These are phyloP conservation scores for Papilio machaon DNA, from an alignment of 1,140 invertebrate genomes.

Conservation along the genomic window DNA sequence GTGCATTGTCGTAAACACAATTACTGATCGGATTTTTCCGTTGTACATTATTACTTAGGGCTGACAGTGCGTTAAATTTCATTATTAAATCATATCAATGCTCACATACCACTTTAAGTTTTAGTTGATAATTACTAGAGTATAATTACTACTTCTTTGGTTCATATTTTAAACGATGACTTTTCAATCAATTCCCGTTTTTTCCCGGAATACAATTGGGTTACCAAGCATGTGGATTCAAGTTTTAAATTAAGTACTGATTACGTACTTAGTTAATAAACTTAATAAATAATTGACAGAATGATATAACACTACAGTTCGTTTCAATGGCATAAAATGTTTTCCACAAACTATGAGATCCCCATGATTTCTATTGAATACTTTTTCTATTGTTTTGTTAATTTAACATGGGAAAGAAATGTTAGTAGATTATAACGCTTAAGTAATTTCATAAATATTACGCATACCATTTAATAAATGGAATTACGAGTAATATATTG, in stretches of 20 bases:
- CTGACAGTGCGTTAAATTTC: neutral
- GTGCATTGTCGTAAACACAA: neutral
- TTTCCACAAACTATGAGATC: neutral
- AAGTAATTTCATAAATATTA: slow-evolving; percentile 1
- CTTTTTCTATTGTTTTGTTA: slow-evolving; percentile 5
- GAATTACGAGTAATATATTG: no score
- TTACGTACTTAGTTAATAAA: neutral
- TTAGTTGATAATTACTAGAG: neutral
- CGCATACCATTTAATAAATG: neutral
- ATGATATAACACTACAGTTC: neutral
- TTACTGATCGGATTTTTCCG: neutral
- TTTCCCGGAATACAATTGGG: neutral
- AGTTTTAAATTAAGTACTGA: neutral
- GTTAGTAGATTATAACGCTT: slow-evolving; percentile 18
- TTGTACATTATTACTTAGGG: neutral
- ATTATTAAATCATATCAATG: neutral
- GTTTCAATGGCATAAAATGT: neutral
- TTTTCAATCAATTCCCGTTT: neutral
- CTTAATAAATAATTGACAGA: neutral
- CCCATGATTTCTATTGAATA: neutral
- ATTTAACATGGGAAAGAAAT: slow-evolving; percentile 19
- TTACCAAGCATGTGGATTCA: neutral
- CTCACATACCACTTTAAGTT: neutral
- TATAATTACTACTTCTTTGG: neutral
- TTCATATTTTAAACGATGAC: neutral